These are phyloP conservation scores for Bombycilla garrulus DNA, from an alignment of 2,113 vertebrate genomes.

Conservation along the genomic window DNA sequence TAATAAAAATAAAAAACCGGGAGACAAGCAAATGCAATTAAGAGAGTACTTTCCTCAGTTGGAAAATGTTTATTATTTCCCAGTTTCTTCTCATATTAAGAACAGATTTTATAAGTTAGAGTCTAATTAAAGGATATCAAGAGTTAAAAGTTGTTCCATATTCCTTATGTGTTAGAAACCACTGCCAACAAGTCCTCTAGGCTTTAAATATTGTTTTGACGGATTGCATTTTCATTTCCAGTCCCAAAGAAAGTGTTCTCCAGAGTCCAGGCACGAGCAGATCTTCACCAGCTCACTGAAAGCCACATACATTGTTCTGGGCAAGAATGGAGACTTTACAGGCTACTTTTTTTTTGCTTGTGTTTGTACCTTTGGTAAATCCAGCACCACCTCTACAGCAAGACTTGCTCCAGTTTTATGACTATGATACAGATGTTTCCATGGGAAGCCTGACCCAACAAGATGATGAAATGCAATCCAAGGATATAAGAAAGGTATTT, in stretches of 20 bases:
- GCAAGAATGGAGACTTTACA: constrained; percentile 80
- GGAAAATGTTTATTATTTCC: background rate
- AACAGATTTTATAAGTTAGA: background rate
- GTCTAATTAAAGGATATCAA: constrained; percentile 77
- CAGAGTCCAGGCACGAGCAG: constrained; percentile 49
- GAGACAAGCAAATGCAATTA: background rate
- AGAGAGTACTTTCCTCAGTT: background rate
- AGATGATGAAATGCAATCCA: constrained; percentile 69
- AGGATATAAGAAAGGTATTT: constrained; percentile 75
- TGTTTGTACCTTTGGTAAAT: constrained; percentile 76
- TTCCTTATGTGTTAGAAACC: constrained; percentile 79
- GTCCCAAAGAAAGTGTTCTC: constrained; percentile 73
- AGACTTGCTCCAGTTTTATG: constrained; percentile 34
- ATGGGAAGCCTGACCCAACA: constrained; percentile 61
- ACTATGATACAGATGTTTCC: constrained; percentile 55
- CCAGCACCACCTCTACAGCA: constrained; percentile 74
- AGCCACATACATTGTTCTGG: constrained; percentile 43
- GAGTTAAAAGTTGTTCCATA: constrained; percentile 90
- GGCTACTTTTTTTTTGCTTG: constrained; percentile 72
- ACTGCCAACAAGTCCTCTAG: constrained; percentile 86
- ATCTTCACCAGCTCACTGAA: constrained; percentile 57
- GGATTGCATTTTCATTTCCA: constrained; percentile 82
- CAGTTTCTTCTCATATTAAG: background rate
- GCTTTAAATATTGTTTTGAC: constrained; percentile 96
- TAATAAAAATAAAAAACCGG: background rate